Evolutionary conservation across 2,797 vertebrate species (phyloP).

Genomic region (Sebastes oblongus): DNA sequence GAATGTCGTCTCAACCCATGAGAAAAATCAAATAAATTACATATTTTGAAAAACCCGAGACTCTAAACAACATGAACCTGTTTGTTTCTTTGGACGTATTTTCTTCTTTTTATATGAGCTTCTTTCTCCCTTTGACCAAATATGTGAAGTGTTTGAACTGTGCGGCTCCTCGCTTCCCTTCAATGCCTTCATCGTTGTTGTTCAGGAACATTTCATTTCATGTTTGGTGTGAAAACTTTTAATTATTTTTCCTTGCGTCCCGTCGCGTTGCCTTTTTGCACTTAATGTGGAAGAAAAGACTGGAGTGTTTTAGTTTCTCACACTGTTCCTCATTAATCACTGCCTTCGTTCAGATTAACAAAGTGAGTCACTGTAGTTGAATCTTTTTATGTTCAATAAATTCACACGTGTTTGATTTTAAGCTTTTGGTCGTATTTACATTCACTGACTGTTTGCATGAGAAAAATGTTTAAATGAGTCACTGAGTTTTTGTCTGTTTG

Average conservation of each 20-base stretch:
- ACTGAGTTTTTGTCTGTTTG: neutral
- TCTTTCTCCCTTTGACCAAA: slow-evolving; percentile 34
- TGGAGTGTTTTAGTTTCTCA: neutral
- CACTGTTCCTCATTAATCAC: neutral
- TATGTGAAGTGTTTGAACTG: neutral
- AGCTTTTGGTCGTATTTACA: neutral
- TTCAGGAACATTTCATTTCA: slow-evolving; percentile 9
- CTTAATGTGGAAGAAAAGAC: neutral
- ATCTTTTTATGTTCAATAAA: neutral
- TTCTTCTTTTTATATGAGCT: neutral
- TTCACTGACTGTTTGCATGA: slow-evolving; percentile 14
- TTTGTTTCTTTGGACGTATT: neutral
- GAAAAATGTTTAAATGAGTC: neutral
- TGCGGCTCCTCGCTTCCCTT: slow-evolving; percentile 1
- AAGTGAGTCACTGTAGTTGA: neutral
- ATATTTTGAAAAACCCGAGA: neutral
- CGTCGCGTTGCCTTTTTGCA: slow-evolving; percentile 45
- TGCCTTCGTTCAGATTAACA: neutral
- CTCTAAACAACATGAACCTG: neutral
- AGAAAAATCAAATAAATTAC: neutral
- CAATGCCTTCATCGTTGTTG: slow-evolving; percentile 56
- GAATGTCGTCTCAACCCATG: accelerated
- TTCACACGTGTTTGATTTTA: neutral
- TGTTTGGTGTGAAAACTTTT: neutral
- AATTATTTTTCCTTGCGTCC: neutral